Percentiles rank a stretch among this genome's conserved stretches.
Conservation (phyloP, 2,797 vertebrate genomes). For the Bovichtus variegatus region DNA sequence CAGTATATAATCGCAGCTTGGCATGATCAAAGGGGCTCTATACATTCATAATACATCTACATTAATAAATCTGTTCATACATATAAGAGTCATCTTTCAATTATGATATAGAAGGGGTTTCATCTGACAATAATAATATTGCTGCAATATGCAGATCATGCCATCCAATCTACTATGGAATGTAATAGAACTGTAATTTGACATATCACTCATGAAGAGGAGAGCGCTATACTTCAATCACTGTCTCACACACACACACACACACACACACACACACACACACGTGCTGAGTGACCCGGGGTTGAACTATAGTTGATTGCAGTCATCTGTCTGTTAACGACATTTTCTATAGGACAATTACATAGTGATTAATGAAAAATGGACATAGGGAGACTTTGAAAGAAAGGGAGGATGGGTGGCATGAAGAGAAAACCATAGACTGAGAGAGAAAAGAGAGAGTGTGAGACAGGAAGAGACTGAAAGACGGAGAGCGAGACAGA, state of each 20-base stretch:
- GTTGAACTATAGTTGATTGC: conserved; percentile 76
- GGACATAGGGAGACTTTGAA: conserved; percentile 23
- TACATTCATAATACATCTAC: too few species aligned
- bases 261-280: not conserved
- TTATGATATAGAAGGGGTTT: conserved; percentile 25
- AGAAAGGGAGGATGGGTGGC: conserved; percentile 22
- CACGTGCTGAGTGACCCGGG: conserved; percentile 58
- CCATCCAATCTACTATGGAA: conserved; percentile 45
- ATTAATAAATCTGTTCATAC: too few species aligned
- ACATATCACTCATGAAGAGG: conserved; percentile 44
- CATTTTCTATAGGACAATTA: conserved; percentile 71
- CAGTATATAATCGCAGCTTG: not conserved
- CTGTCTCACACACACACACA: conserved; percentile 13
- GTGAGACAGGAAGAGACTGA: conserved; percentile 16
- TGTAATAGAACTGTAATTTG: conserved; percentile 62
- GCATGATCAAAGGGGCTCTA: conserved; percentile 13
- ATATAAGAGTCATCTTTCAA: conserved; percentile 20
- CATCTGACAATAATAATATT: conserved; percentile 42
- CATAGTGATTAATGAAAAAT: conserved; percentile 67
- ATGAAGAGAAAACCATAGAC: conserved; percentile 24
- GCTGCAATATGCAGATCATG: conserved; percentile 62
- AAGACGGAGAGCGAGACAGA: conserved; percentile 21
- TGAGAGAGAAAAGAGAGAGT: not conserved
- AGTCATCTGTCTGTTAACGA: conserved; percentile 77
- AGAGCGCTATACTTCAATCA: conserved; percentile 42